Evolutionary conservation across 1,140 invertebrate species (phyloP).

Genomic region (Drosophila pruinosa): DNA sequence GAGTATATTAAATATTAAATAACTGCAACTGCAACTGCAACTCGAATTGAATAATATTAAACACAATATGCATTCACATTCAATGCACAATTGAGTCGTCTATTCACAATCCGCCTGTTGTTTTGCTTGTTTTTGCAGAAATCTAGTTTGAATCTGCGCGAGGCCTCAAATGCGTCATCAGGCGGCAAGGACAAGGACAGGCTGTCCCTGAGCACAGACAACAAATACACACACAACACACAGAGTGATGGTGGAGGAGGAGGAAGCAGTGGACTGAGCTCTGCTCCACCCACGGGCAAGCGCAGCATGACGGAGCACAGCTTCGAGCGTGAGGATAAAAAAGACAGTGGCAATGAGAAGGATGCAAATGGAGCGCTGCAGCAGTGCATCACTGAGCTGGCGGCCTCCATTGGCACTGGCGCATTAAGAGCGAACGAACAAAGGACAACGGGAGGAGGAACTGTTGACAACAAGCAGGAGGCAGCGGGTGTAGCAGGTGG

Average conservation of each 20-base stretch:
- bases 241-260: slow-evolving; percentile 18
- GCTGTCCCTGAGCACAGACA: slow-evolving; percentile 76
- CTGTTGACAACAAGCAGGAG: slow-evolving; percentile 19
- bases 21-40: background rate
- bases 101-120: background rate
- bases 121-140: slow-evolving; percentile 48
- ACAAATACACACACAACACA: slow-evolving; percentile 75
- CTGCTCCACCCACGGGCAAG: slow-evolving; percentile 51
- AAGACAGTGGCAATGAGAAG: slow-evolving; percentile 78
- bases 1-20: too few species aligned
- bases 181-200: slow-evolving; percentile 71
- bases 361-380: slow-evolving; percentile 76
- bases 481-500: slow-evolving; percentile 7
- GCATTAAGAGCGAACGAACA: slow-evolving; percentile 56
- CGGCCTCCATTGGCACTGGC: slow-evolving; percentile 81
- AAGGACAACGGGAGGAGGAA: slow-evolving; percentile 28
- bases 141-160: slow-evolving; percentile 81
- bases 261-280: slow-evolving; percentile 45
- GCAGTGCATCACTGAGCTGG: slow-evolving; percentile 87
- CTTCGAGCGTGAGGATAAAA: slow-evolving; percentile 74
- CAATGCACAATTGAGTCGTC: background rate
- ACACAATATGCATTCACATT: background rate
- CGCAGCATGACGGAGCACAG: slow-evolving; percentile 56
- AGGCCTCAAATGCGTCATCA: slow-evolving; percentile 47
- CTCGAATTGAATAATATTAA: too few species aligned